These are phyloP conservation scores for Megaceryle maxima DNA, from an alignment of 2,113 vertebrate genomes.

Conservation along the genomic window DNA sequence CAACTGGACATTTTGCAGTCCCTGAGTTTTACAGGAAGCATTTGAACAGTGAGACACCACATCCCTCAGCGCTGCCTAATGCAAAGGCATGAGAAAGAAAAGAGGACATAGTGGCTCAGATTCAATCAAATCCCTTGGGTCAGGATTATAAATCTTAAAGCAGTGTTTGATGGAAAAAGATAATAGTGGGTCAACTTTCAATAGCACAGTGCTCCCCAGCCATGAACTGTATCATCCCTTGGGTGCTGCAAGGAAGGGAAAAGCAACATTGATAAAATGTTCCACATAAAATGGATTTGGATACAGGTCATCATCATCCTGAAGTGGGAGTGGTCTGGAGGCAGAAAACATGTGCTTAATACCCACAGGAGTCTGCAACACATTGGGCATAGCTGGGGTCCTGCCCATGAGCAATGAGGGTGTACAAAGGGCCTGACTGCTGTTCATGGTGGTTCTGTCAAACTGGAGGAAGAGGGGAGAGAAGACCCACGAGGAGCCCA, in stretches of 20 bases:
- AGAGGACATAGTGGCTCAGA: not conserved
- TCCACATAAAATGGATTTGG: not conserved
- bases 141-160: not conserved
- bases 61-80: not conserved
- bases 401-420: not conserved
- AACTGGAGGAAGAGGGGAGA: not conserved
- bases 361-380: not conserved
- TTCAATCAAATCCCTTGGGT: not conserved
- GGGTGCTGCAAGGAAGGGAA: not conserved
- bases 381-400: not conserved
- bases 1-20: not conserved
- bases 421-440: not conserved
- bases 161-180: not conserved
- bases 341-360: not conserved
- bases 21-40: not conserved
- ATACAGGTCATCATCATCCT: not conserved
- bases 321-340: not conserved
- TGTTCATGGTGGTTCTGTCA: not conserved
- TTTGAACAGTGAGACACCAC: not conserved
- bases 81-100: not conserved
- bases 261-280: fast-evolving
- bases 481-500: not conserved
- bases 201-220: not conserved
- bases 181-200: not conserved
- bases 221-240: not conserved